Evolutionary conservation across 2,113 vertebrate genomes (phyloP).

Genomic region (Chlorodrepanis virens): DNA sequence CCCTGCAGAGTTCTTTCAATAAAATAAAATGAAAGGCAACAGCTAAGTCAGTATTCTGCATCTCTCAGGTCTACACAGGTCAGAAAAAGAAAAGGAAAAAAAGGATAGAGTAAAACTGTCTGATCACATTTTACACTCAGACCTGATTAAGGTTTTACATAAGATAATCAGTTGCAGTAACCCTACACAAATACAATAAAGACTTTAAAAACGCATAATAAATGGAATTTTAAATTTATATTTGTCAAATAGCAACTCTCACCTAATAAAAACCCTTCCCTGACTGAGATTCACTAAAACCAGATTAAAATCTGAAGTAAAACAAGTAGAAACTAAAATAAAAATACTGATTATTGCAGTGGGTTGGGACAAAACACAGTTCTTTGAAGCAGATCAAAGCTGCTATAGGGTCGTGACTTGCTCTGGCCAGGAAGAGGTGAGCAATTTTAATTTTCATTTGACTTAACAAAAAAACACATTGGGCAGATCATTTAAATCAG

Average conservation of each 20-base stretch:
- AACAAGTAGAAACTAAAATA: background rate
- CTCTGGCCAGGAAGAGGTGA: background rate
- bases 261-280: background rate
- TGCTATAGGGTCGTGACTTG: background rate
- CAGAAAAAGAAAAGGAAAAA: background rate
- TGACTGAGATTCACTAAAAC: background rate
- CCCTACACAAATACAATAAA: background rate
- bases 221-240: background rate
- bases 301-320: background rate
- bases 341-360: background rate
- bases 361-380: background rate
- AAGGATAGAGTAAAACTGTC: background rate
- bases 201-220: background rate
- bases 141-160: background rate
- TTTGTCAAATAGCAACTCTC: background rate
- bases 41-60: background rate
- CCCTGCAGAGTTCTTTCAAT: background rate
- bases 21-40: background rate
- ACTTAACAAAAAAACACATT: background rate
- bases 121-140: conserved; percentile 15
- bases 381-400: background rate
- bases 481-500: background rate
- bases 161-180: background rate
- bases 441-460: background rate
- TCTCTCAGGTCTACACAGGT: background rate